These are phyloP conservation scores for Hypolimnas misippus DNA, from an alignment of 2,888 invertebrate species.

Conservation along the genomic window DNA sequence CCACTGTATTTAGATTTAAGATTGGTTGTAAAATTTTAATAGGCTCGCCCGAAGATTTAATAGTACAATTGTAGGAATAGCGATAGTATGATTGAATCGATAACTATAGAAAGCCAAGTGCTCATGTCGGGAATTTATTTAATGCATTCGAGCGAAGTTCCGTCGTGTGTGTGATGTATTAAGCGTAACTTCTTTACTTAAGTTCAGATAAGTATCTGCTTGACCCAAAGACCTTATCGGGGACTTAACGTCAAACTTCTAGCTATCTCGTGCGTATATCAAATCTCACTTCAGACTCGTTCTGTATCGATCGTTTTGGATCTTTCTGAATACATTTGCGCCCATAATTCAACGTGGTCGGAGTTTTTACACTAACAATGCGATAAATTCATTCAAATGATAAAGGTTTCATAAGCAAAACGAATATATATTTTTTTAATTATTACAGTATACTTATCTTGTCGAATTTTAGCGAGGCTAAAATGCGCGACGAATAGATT, in stretches of 20 bases:
- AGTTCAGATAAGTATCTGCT: not conserved
- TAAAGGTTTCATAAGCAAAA: not conserved
- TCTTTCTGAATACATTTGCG: not conserved
- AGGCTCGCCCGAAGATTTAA: constrained; percentile 45
- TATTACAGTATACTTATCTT: not conserved
- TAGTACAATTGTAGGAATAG: constrained; percentile 40
- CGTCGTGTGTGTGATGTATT: constrained; percentile 20
- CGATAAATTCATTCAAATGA: not conserved
- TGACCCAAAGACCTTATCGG: constrained; percentile 8
- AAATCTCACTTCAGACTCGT: not conserved
- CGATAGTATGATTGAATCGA: constrained; percentile 37
- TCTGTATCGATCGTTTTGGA: not conserved
- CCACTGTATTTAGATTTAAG: constrained; percentile 55
- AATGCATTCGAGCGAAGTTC: constrained; percentile 4
- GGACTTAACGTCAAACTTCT: not conserved
- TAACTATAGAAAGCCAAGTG: constrained; percentile 39
- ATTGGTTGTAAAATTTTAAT: constrained; percentile 52
- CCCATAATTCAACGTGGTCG: not conserved
- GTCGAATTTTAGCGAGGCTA: not conserved
- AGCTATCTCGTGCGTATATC: constrained; percentile 1
- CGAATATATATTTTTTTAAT: not conserved
- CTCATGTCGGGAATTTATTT: constrained; percentile 16
- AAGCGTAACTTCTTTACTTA: constrained; percentile 1
- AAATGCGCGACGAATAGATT: not conserved
- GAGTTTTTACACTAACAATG: not conserved